Base-by-base conservation (phyloP, 2,797 vertebrate genomes). In the Micropoecilia bifurca region DNA sequence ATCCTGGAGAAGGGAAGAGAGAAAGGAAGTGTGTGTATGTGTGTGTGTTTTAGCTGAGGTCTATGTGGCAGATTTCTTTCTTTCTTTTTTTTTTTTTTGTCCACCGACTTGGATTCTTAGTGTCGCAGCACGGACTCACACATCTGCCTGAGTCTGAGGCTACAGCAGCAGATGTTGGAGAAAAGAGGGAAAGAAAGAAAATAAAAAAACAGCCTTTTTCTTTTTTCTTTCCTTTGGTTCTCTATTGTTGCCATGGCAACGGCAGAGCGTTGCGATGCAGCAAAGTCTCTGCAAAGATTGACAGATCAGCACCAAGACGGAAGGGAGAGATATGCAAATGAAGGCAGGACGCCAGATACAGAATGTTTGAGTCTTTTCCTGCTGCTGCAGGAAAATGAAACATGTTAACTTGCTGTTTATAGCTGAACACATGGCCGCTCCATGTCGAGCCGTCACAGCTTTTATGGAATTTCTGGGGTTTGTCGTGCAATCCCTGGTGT, bases 211-310 rank as follows among this genome's bases (percentile, higher is more conserved):
- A 73, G 1, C 36, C 74, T 76, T 78, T 71, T 80, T 41, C 41
- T 41, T 69, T 63, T 79, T 53, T 80, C 76, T 74, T 63, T 53
- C 20, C 20, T 53, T 53, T 20, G 48, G 71, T 71, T 77, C 59
- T 81, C 57, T 4, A 2, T 57, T 80, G 92, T 92, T 91, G 75
- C 88, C 82, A 90, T 91, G 85, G 92, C 39, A 84, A 92, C 63
- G 66, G 45, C 77, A 28, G 84, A 79, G 85, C 74, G 75, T 91
- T 89, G 86, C 84, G 78, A 91, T 92, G 91, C 90, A 92, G 89
- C 86, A 89, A 89, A 88, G 68, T 71, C 83, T 87, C 79, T 81
- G 74, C 72, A 84, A 63, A 80, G 83, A 83, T 43, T 78, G 78
- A 80, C 25, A 16, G 80, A 86, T 77, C 36, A 69, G 41, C 63